A percentile compares a stretch with the other conserved stretches of the same genome.
These are phyloP conservation scores for Cybosia mesomella DNA, from an alignment of 2,888 invertebrate species.

Conservation along the genomic window DNA sequence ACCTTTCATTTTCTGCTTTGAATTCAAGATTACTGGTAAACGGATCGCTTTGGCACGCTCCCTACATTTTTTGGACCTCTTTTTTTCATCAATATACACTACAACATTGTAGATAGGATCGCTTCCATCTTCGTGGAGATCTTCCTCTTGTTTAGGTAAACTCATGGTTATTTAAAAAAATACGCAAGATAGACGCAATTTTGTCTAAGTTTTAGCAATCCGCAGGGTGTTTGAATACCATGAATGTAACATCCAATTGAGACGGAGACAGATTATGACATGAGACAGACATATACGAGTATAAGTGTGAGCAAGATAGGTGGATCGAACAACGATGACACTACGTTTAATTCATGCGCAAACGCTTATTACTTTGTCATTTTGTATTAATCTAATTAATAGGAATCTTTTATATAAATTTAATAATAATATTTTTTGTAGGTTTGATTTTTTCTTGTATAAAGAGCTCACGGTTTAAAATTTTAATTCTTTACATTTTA, in stretches of 20 bases:
- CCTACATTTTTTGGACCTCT: background rate
- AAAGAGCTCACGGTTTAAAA: too few relatives aligned
- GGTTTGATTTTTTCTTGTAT: too few relatives aligned
- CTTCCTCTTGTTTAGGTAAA: background rate
- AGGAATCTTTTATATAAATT: too few relatives aligned
- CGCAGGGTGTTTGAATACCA: background rate
- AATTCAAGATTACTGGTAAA: background rate
- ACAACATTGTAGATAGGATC: background rate
- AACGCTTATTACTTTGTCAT: background rate
- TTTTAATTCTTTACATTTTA: too few relatives aligned
- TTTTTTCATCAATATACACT: background rate
- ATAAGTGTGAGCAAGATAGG: background rate
- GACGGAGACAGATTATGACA: background rate
- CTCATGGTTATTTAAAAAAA: background rate
- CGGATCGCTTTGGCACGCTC: background rate
- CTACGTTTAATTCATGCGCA: background rate
- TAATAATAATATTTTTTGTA: too few relatives aligned
- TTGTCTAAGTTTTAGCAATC: background rate
- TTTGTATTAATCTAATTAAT: background rate
- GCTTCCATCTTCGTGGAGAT: background rate
- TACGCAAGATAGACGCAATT: background rate
- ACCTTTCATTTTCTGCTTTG: background rate
- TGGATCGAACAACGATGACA: background rate
- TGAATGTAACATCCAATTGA: background rate
- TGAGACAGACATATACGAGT: too few relatives aligned